These are phyloP conservation scores for Ligdia adustata DNA, from an alignment of 2,888 invertebrate genomes.

Conservation along the genomic window DNA sequence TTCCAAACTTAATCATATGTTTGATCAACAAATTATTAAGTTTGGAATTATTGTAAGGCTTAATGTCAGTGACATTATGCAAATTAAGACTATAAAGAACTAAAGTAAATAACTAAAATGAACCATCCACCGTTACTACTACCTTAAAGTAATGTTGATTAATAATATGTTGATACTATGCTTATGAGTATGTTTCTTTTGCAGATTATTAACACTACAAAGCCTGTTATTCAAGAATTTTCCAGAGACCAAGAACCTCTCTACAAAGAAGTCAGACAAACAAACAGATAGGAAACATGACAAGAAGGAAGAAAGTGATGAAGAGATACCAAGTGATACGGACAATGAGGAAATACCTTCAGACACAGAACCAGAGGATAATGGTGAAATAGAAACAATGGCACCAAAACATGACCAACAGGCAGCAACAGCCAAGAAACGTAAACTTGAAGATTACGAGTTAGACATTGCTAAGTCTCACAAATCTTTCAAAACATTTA, in stretches of 20 bases:
- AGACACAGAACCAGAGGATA: conserved; percentile 80
- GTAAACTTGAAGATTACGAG: conserved; percentile 85
- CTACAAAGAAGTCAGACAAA: conserved; percentile 50
- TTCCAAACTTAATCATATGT: too few species aligned
- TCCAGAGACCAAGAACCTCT: conserved; percentile 87
- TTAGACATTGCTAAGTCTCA: conserved; percentile 82
- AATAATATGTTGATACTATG: too few species aligned
- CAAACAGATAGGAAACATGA: conserved; percentile 25
- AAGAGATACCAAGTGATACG: conserved; percentile 78
- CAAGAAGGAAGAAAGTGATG: conserved; percentile 62
- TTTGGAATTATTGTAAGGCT: too few species aligned
- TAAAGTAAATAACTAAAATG: too few species aligned
- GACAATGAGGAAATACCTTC: conserved; percentile 87
- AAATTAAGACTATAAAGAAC: too few species aligned
- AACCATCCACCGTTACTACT: too few species aligned
- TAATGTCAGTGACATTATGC: too few species aligned
- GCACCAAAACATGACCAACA: conserved; percentile 34
- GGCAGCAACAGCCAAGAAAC: conserved; percentile 55
- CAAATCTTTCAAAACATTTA: conserved; percentile 85
- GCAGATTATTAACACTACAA: conserved; percentile 69
- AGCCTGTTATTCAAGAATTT: conserved; percentile 83
- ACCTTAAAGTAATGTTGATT: too few species aligned
- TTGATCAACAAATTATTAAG: too few species aligned
- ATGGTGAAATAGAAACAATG: conserved; percentile 45
- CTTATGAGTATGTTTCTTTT: too few species aligned